These are phyloP conservation scores for Oenanthe oenanthe DNA, from an alignment of 2,113 vertebrate genomes.

Conservation along the genomic window DNA sequence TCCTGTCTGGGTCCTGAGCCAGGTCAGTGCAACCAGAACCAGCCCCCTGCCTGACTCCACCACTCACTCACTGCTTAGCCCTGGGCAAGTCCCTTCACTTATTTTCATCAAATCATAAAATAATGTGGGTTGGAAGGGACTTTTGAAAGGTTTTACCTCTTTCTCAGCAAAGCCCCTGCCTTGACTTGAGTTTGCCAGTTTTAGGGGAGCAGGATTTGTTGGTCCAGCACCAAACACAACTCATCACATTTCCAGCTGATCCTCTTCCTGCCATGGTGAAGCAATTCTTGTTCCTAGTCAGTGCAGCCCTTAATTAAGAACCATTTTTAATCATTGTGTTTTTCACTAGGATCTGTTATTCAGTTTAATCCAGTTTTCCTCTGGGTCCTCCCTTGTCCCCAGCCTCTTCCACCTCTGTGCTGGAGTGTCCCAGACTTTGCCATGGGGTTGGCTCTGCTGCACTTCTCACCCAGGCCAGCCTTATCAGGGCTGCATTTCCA, in stretches of 20 bases:
- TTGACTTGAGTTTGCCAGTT: not conserved
- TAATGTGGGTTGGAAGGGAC: not conserved
- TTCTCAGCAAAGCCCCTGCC: not conserved
- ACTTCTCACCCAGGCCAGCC: not conserved
- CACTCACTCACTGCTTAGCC: not conserved
- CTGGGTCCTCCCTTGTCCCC: not conserved
- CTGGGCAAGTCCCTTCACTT: not conserved
- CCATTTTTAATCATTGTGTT: not conserved
- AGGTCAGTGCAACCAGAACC: not conserved
- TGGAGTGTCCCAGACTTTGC: not conserved
- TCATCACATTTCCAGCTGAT: not conserved
- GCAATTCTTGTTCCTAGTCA: accelerated
- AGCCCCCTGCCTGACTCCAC: not conserved
- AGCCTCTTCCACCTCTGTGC: accelerated
- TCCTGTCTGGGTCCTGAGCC: not conserved
- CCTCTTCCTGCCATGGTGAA: not conserved
- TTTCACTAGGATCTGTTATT: not conserved
- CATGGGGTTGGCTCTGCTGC: not conserved
- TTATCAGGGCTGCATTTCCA: not conserved
- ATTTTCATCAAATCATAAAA: not conserved
- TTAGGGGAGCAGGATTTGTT: not conserved
- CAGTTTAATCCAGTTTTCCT: not conserved
- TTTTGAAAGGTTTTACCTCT: not conserved
- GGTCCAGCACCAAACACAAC: not conserved
- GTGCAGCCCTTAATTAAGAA: not conserved